Evolutionary conservation across 2,888 invertebrate genomes (phyloP), one percentile per base, ranked within the genome.

Genomic region (Apamea anceps): DNA sequence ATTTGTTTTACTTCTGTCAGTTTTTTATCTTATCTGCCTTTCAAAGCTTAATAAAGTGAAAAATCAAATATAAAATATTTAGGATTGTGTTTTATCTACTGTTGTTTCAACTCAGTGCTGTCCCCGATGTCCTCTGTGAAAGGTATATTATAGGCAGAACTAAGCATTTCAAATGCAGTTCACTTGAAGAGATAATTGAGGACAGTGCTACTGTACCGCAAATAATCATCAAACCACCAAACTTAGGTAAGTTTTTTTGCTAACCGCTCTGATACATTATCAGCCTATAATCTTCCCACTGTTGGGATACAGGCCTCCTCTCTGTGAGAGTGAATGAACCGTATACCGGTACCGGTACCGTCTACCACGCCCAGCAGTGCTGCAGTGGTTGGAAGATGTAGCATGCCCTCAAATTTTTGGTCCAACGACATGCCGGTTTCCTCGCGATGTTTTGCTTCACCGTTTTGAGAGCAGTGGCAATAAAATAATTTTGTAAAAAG

Each of bases 1-100:
- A 70, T 74, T 74, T 68, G n/a, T 74, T 51, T n/a, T 72, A 28
- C 21, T 71, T 18, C 0, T 76, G 71, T 66, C 85, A 72, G 10
- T 45, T 15, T 60, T 8, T 72, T 87, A 85, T 85, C 85, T 85
- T 85, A 85, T 85, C 85, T 62, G 2, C 42, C n/a, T 76, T 75
- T 32, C 28, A 68, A 66, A 81, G 37, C 25, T 54, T n/a, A 51
- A 42, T 54, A 67, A 5, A 77, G 54, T 57, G 21, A 72, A 77
- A 85, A 80, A 63, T 81, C 65, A 81, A 81, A 87, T 72, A 75
- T 21, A 77, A 60, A 73, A n/a, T 77, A 28, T 71, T 25, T 48
- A 54, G 57, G 72, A 79, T 66, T 87, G 76, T 63, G 10, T 84
- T 66, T 84, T 85, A 80, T 85, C 72, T 48, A 62, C 37, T 87